These are phyloP conservation scores for Bombyx huttoni DNA, from an alignment of 2,888 invertebrate species.

Conservation along the genomic window DNA sequence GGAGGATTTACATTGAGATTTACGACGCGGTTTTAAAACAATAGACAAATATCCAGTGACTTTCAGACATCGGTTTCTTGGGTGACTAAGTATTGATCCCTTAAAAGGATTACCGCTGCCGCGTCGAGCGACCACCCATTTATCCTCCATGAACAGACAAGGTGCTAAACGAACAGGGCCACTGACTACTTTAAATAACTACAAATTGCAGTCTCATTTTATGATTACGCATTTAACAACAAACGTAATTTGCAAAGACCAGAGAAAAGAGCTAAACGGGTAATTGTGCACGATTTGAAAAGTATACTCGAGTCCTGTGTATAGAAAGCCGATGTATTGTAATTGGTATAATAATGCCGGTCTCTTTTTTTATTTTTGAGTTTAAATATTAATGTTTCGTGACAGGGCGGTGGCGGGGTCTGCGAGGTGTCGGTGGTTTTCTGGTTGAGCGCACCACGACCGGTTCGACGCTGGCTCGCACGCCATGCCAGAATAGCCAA, in stretches of 20 bases:
- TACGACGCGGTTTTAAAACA: conserved; percentile 1
- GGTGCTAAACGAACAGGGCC: conserved; percentile 43
- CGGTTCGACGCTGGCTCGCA: conserved; percentile 54
- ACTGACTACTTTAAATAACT: conserved; percentile 31
- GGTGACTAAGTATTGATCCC: conserved; percentile 23
- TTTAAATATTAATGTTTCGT: conserved; percentile 68
- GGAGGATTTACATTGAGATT: conserved; percentile 4
- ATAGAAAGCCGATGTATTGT: conserved; percentile 28
- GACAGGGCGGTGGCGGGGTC: conserved; percentile 48
- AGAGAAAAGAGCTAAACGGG: conserved; percentile 15
- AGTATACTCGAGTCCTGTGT: conserved; percentile 22
- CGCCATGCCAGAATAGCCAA: conserved; percentile 53
- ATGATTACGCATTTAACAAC: conserved; percentile 17
- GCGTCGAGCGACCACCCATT: conserved; percentile 45
- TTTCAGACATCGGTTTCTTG: conserved; percentile 25
- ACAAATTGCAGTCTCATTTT: conserved; percentile 28
- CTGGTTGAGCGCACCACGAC: conserved; percentile 64
- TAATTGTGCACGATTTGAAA: conserved; percentile 28
- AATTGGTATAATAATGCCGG: conserved; percentile 53
- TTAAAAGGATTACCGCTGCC: conserved; percentile 44
- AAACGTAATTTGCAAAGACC: conserved; percentile 25
- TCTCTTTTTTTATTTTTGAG: conserved; percentile 46
- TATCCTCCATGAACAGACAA: conserved; percentile 48
- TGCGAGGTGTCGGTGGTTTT: conserved; percentile 67
- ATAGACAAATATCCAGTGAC: not conserved